Evolutionary conservation across 2,797 vertebrate genomes (phyloP), one percentile per base, ranked within the genome.

Genomic region (Nasua narica): DNA sequence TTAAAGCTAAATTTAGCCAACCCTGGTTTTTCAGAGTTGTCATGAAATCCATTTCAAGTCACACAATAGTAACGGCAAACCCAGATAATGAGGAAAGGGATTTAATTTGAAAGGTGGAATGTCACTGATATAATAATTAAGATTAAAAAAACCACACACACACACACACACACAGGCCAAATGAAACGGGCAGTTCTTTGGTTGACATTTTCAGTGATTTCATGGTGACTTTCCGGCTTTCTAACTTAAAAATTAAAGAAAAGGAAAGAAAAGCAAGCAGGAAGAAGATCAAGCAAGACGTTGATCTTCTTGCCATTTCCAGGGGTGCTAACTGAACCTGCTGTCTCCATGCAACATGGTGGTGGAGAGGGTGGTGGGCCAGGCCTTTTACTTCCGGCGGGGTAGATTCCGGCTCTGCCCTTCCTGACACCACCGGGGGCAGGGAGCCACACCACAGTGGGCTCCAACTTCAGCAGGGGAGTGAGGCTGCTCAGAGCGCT

Each of bases 1-100:
- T 98, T 95, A 96, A 93, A 94, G 85, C 90, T 95, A 92, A 96
- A 96, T 96, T 94, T 94, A 95, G 87, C 69, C 77, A 83, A 29
- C 65, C 77, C 87, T 43, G 52, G 23, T 43, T 97, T 91, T 93
- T 93, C 79, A 74, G 90, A 76, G 89, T 87, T 88, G 94, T 90
- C 94, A 87, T 62, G 85, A 95, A 94, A 95, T 88, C 84, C 65
- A 56, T 92, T 92, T 95, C 90, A 81, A 69, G 14, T 52, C 85
- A 92, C 92, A 94, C 94, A 86, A 43, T 78, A 91, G 65, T 79
- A 78, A 93, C 10, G 19, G 77, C 77, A 91, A 96, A 40, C 81
- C 8, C 48, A 85, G 87, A 87, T 69, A 92, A 92, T 37, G 56
- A 92, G 87, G 87, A 70, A 62, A 69, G 76, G 76, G 60, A 67